Conservation (phyloP, 2,888 invertebrate species). For the Germaria angustata region DNA sequence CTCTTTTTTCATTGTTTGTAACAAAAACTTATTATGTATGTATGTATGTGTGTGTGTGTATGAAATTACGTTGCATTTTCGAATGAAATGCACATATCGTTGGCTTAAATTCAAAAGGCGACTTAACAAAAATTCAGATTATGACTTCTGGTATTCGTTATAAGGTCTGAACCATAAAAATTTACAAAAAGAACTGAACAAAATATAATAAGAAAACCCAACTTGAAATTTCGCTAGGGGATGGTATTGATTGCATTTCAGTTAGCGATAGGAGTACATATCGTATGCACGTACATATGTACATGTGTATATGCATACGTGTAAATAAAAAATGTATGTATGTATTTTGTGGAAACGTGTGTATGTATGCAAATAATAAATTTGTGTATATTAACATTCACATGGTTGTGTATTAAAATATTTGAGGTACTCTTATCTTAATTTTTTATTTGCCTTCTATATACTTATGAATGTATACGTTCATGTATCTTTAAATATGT, state of each 20-base stretch:
- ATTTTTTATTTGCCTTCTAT: conserved; percentile 56
- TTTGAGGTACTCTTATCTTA: conserved; percentile 60
- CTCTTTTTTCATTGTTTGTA: conserved; percentile 6
- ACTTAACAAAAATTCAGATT: not conserved
- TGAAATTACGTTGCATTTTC: not conserved
- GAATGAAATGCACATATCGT: not conserved
- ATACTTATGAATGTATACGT: too few relatives aligned
- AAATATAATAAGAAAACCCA: too few relatives aligned
- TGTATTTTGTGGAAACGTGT: too few relatives aligned
- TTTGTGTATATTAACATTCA: not conserved
- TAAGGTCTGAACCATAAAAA: too few relatives aligned
- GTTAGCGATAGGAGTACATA: not conserved
- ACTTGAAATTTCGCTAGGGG: too few relatives aligned
- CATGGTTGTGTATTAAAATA: conserved; percentile 26
- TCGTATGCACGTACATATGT: not conserved
- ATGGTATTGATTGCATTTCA: not conserved
- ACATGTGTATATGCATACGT: not conserved
- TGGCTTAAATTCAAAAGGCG: not conserved
- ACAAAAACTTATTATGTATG: conserved; percentile 5
- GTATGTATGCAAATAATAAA: not conserved
- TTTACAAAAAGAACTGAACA: too few relatives aligned
- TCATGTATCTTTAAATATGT: too few relatives aligned
- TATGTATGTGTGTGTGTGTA: not conserved
- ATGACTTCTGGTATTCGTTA: too few relatives aligned
- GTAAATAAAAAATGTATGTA: too few relatives aligned